These are phyloP conservation scores for Nasonia giraulti DNA, from an alignment of 1,140 invertebrate genomes.

Conservation along the genomic window DNA sequence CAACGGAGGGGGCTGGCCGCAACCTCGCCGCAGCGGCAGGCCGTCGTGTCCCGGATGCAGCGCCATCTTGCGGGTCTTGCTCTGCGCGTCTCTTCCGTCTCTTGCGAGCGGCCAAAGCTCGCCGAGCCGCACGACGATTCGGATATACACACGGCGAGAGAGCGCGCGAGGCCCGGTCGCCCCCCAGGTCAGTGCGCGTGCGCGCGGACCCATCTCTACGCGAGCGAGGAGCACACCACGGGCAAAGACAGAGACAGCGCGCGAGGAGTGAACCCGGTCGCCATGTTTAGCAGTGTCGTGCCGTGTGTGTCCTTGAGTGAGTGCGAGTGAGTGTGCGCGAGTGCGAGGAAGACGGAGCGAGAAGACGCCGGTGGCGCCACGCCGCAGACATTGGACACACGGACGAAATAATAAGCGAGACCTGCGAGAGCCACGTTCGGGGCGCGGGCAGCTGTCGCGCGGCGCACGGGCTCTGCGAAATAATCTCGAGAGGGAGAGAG, in stretches of 20 bases:
- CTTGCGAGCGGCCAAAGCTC: slow-evolving; percentile 26
- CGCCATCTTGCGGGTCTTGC: slow-evolving; percentile 44
- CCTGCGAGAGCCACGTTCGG: not conserved
- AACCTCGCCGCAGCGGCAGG: not conserved
- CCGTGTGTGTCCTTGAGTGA: slow-evolving; percentile 74
- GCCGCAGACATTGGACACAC: not conserved
- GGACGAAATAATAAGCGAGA: not conserved
- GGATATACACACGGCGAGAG: slow-evolving; percentile 24
- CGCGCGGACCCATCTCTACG: not conserved
- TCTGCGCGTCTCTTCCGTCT: slow-evolving; percentile 42
- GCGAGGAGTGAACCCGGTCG: slow-evolving; percentile 70
- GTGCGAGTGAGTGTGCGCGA: slow-evolving; percentile 60
- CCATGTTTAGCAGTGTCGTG: slow-evolving; percentile 76
- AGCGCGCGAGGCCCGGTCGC: slow-evolving; percentile 27
- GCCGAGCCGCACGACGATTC: slow-evolving; percentile 43
- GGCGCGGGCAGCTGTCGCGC: slow-evolving; percentile 1
- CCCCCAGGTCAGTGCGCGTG: not conserved
- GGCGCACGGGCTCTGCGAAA: not conserved
- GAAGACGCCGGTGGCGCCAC: slow-evolving; percentile 35
- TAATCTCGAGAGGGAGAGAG: not conserved
- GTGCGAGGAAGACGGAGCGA: slow-evolving; percentile 14
- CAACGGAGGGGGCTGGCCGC: not conserved
- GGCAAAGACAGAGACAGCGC: too few species aligned
- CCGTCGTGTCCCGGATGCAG: slow-evolving; percentile 33
- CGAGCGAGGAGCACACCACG: not conserved